Conservation (phyloP, 2,113 vertebrate species). For the Cardinalis cardinalis region DNA sequence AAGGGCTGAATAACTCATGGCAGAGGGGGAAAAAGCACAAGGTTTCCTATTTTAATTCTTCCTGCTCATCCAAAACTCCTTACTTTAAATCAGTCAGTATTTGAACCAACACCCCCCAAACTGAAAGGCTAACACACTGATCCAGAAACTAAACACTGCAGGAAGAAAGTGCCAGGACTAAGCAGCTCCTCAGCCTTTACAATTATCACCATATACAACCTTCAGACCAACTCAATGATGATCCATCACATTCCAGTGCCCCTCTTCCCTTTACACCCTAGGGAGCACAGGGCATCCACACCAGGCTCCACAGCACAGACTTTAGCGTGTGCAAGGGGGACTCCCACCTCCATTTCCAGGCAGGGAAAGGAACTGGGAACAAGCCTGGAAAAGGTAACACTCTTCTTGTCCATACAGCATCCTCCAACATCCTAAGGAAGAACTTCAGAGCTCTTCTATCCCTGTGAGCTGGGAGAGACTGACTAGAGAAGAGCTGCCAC, state of each 20-base stretch:
- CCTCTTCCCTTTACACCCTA: not conserved
- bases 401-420: not conserved
- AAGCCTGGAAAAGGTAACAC: not conserved
- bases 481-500: not conserved
- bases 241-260: not conserved
- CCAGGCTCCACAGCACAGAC: not conserved
- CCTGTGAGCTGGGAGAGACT: not conserved
- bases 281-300: not conserved
- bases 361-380: not conserved
- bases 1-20: not conserved
- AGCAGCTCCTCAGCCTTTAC: not conserved
- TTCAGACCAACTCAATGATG: accelerated
- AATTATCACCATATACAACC: not conserved
- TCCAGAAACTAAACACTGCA: not conserved
- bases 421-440: not conserved
- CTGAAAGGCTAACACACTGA: not conserved
- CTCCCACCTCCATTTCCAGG: not conserved
- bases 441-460: not conserved
- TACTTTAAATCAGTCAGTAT: not conserved
- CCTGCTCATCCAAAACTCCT: not conserved
- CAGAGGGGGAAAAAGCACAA: not conserved
- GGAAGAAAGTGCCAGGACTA: not conserved
- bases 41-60: not conserved
- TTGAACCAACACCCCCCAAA: not conserved
- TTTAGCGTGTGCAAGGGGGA: not conserved